Conservation (phyloP, 2,888 invertebrate genomes). For the Pristionchus maxplancki region DNA sequence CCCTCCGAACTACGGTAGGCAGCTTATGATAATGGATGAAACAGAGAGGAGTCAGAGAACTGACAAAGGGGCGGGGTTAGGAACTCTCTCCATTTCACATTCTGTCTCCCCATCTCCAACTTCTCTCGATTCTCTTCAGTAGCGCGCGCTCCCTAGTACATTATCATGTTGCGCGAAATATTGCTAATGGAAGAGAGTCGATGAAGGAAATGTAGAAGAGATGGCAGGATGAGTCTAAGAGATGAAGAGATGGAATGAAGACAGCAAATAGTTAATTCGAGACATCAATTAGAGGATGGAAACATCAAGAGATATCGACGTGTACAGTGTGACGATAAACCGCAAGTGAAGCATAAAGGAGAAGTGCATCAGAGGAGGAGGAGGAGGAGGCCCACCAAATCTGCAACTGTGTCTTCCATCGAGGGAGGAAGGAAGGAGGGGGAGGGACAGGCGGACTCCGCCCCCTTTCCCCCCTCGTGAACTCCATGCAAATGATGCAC, state of each 20-base stretch:
- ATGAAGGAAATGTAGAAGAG: not conserved
- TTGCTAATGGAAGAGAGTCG: conserved; percentile 20
- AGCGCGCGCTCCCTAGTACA: not conserved
- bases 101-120: not conserved
- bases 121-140: not conserved
- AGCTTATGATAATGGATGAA: conserved; percentile 37
- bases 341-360: not conserved
- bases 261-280: not conserved
- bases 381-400: not conserved
- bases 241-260: not conserved
- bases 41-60: conserved; percentile 13
- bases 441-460: not conserved
- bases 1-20: not conserved
- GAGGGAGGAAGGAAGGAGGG: not conserved
- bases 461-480: conserved; percentile 7
- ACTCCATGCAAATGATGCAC: conserved; percentile 8
- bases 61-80: not conserved
- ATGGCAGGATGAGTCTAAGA: not conserved
- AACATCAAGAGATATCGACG: not conserved
- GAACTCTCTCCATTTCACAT: not conserved
- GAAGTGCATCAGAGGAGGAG: not conserved
- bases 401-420: not conserved
- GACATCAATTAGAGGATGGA: not conserved
- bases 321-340: not conserved
- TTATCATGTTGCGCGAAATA: conserved; percentile 5